Evolutionary conservation across 30 jellyfish, hydroid and myxozoan genomes (phyloP).

Genomic region (Aurelia aurita): DNA sequence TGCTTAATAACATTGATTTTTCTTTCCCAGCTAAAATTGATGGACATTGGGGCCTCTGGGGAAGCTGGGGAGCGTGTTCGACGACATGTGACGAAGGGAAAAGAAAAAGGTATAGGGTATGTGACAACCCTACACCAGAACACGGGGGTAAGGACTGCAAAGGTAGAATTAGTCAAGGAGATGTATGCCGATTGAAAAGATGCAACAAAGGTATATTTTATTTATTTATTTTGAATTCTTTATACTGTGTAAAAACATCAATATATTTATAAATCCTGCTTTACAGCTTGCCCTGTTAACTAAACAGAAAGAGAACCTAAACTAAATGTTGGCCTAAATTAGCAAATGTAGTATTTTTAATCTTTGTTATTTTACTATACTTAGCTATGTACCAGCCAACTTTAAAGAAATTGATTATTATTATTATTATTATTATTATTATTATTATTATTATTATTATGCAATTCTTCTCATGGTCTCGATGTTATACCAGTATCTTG

Average conservation of each 20-base stretch:
- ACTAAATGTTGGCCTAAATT: no score
- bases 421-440: no score
- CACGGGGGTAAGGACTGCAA: slow-evolving; percentile 71
- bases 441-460: no score
- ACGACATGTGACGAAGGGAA: slow-evolving; percentile 79
- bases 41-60: slow-evolving; percentile 86
- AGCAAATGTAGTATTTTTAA: no score
- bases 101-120: slow-evolving; percentile 66
- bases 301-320: no score
- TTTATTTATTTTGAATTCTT: neutral
- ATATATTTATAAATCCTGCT: no score
- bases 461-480: no score
- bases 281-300: no score
- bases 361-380: no score
- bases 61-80: slow-evolving; percentile 71
- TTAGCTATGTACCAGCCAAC: no score
- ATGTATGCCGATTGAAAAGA: slow-evolving; percentile 53
- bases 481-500: no score
- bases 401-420: no score
- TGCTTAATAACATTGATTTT: neutral
- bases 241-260: neutral
- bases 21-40: slow-evolving; percentile 36
- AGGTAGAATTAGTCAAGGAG: slow-evolving; percentile 41
- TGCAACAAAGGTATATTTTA: slow-evolving; percentile 59
- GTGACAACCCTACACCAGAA: slow-evolving; percentile 79